Percentiles rank a stretch among this genome's conserved stretches.
Conservation (phyloP, 2,113 vertebrate genomes). For the Tinamus guttatus region DNA sequence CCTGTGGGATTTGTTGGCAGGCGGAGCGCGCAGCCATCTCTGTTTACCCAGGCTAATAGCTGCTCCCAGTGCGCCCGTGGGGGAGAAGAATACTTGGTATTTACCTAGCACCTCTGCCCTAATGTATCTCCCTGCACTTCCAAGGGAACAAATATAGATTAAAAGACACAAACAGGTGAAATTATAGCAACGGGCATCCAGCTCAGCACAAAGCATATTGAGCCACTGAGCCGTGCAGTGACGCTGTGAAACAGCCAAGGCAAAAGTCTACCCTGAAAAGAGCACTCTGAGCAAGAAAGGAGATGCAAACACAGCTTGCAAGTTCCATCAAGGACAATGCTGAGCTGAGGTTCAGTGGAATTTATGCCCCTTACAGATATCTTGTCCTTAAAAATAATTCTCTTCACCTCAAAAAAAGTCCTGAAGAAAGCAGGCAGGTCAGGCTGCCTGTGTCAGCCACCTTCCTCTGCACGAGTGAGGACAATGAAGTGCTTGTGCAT, state of each 20-base stretch:
- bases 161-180: conserved; percentile 52
- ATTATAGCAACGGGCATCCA: conserved; percentile 55
- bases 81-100: neutral
- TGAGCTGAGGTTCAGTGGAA: neutral
- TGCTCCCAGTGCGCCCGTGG: neutral
- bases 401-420: neutral
- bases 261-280: neutral
- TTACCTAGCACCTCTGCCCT: conserved; percentile 63
- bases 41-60: conserved; percentile 56
- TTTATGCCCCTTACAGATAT: neutral
- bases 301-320: neutral
- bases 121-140: conserved; percentile 39
- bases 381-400: neutral
- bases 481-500: no score
- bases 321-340: neutral
- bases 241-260: neutral
- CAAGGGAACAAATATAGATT: conserved; percentile 66
- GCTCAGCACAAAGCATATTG: neutral
- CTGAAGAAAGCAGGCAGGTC: neutral
- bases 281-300: neutral
- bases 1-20: neutral
- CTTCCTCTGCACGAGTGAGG: neutral
- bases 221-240: neutral
- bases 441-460: neutral
- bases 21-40: neutral